Percentiles rank a stretch among this genome's conserved stretches.
phyloP scores from a whole-genome alignment of 2,888 invertebrate genomes.

The Scaptodrosophila latifasciaeformis region DNA sequence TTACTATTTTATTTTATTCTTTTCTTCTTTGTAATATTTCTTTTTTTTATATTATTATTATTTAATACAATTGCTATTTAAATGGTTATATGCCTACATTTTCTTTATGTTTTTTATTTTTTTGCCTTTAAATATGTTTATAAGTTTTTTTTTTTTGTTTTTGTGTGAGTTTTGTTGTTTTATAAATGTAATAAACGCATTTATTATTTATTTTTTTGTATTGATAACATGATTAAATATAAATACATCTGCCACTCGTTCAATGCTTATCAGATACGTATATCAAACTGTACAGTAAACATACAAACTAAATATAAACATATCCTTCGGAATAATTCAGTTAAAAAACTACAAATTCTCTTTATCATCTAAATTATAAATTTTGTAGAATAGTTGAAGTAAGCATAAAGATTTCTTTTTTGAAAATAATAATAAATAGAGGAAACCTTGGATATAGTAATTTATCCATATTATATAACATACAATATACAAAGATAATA shows the following conservation, averaged over 20 bases:
- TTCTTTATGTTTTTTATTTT: conserved; percentile 47
- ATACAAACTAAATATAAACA: not conserved
- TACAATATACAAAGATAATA: too few relatives aligned
- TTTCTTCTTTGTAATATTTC: conserved; percentile 1
- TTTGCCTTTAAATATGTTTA: conserved; percentile 5
- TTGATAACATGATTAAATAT: conserved; percentile 48
- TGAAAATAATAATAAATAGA: too few relatives aligned
- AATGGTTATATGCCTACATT: conserved; percentile 52
- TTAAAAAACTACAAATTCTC: too few relatives aligned
- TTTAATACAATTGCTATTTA: conserved; percentile 63
- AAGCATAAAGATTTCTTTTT: too few relatives aligned
- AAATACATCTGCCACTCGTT: too few relatives aligned
- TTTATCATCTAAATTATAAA: too few relatives aligned
- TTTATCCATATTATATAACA: too few relatives aligned
- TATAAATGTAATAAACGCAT: conserved; percentile 69
- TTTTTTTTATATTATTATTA: conserved; percentile 33
- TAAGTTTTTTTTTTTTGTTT: conserved; percentile 16
- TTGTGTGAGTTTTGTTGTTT: conserved; percentile 17
- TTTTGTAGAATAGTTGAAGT: too few relatives aligned
- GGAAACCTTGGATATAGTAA: too few relatives aligned
- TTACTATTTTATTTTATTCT: conserved; percentile 21
- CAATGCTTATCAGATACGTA: conserved; percentile 17
- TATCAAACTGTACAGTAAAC: conserved; percentile 35
- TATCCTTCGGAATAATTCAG: too few relatives aligned
- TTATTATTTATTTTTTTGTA: conserved; percentile 6